A percentile compares a stretch with the other conserved stretches of the same genome.
phyloP scores from a whole-genome alignment of 2,113 vertebrate species.

The Macquaria australasica region DNA sequence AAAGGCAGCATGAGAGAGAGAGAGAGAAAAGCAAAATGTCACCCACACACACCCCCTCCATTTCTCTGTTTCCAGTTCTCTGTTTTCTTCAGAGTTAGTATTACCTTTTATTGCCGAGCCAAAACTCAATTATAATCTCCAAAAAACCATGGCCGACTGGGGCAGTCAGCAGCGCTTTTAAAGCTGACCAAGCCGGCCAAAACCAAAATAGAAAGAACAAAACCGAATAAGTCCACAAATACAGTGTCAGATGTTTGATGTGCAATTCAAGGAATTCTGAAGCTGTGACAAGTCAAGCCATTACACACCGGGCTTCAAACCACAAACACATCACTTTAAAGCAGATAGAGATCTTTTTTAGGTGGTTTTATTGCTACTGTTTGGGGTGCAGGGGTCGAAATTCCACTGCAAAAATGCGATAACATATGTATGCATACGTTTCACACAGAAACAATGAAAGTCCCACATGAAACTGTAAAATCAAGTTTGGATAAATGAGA shows the following conservation, averaged over 20 bases:
- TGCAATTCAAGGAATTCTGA: neutral
- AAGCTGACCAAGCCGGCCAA: neutral
- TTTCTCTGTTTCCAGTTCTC: neutral
- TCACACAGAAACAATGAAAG: too few relatives aligned
- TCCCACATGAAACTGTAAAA: too few relatives aligned
- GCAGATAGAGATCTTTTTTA: too few relatives aligned
- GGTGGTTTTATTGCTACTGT: too few relatives aligned
- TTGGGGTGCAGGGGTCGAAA: too few relatives aligned
- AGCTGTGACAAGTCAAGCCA: neutral
- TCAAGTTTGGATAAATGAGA: too few relatives aligned
- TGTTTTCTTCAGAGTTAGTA: slow-evolving; percentile 7
- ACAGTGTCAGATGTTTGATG: too few relatives aligned
- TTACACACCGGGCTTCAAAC: too few relatives aligned
- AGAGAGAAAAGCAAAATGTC: slow-evolving; percentile 30
- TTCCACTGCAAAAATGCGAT: too few relatives aligned
- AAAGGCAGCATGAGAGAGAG: neutral
- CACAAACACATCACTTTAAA: neutral
- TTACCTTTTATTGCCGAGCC: neutral
- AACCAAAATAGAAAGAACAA: neutral
- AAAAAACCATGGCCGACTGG: neutral
- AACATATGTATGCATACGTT: too few relatives aligned
- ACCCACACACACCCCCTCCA: neutral
- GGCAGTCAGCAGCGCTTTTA: neutral
- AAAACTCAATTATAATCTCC: slow-evolving; percentile 33
- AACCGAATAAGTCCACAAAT: neutral